Evolutionary conservation across 2,113 vertebrate genomes (phyloP).

Genomic region (Ailuropoda melanoleuca): DNA sequence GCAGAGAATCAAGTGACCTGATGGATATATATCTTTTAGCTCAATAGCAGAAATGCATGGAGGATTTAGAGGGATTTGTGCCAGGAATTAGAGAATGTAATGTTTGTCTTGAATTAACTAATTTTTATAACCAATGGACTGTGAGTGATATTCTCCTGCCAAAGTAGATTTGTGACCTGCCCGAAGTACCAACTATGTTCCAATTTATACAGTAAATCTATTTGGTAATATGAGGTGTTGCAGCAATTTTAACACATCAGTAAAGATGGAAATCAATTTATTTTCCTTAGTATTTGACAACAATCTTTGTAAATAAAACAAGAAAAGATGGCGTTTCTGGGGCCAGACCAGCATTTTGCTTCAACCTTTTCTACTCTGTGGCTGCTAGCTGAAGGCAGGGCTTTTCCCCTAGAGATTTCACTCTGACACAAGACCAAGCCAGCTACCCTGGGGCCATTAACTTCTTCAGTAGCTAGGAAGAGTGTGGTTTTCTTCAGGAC

Average conservation of each 20-base stretch:
- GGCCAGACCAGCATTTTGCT: slow-evolving; percentile 29
- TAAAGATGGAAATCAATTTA: slow-evolving; percentile 77
- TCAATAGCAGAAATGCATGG: slow-evolving; percentile 62
- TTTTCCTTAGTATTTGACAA: slow-evolving; percentile 69
- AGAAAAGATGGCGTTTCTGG: background rate
- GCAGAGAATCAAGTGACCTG: slow-evolving; percentile 66
- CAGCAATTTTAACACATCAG: slow-evolving; percentile 81
- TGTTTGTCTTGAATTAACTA: slow-evolving; percentile 85
- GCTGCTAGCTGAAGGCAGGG: background rate
- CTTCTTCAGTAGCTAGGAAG: background rate
- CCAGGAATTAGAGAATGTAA: slow-evolving; percentile 74
- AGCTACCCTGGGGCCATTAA: background rate
- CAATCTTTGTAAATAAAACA: slow-evolving; percentile 76
- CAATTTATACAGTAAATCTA: slow-evolving; percentile 81
- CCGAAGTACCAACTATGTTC: slow-evolving; percentile 84
- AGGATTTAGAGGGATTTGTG: slow-evolving; percentile 78
- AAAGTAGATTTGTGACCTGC: slow-evolving; percentile 82
- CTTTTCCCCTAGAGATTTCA: background rate
- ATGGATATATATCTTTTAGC: slow-evolving; percentile 72
- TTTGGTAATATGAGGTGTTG: slow-evolving; percentile 78
- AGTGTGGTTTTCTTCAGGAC: background rate
- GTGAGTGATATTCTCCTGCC: slow-evolving; percentile 81
- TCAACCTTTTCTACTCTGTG: background rate
- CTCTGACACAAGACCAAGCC: background rate
- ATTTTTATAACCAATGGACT: slow-evolving; percentile 84